Base-by-base conservation (phyloP, 2,113 vertebrate species). In the Galemys pyrenaicus region DNA sequence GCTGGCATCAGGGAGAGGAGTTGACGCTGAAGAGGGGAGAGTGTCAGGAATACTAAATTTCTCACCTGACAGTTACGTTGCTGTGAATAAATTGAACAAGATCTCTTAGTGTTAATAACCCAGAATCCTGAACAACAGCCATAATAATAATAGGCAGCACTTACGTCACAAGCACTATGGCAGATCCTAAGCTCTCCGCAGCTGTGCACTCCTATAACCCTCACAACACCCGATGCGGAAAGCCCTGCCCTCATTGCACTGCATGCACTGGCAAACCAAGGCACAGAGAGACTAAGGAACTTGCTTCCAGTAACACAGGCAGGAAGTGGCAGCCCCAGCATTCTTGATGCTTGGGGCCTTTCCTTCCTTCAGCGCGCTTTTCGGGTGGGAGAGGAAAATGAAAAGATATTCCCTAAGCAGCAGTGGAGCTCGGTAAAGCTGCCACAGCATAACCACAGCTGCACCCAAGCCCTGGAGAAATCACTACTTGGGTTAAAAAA, bases 211-310 rank as follows among this genome's bases (percentile, higher is more conserved):
- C 78, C 19, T 56, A 58, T 54, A 91, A 58, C 24, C 20, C 41
- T 44, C 19, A 54, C 17, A 46, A 26, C 9, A 0, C 35, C 35
- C 17, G 10, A 37, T 28, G 6, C 86, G 12, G 41, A 70, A 86
- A 91, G 26, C n/a, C 28, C 71, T 70, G 16, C 22, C 54, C 35
- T 39, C 9, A 22, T 22, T 7, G 17, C 73, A 84, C 60, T 91
- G 95, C 89, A 91, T 3, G 71, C 75, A 62, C 39, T 26, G 56
- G 56, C 49, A 88, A 95, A 88, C 44, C 2, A 39, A 92, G 73
- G 77, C 82, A 49, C 13, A n/a, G 60, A 82, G 51, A 79, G n/a
- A 39, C 58, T 28, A 28, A 78, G 12, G 37, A 35, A 30, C 11
- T 75, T 49, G 87, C 44, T 46, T 80, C 3, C 17, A 65, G 39